Evolutionary conservation across 2,797 vertebrate species (phyloP).

Genomic region (Coracias cyanogaster): DNA sequence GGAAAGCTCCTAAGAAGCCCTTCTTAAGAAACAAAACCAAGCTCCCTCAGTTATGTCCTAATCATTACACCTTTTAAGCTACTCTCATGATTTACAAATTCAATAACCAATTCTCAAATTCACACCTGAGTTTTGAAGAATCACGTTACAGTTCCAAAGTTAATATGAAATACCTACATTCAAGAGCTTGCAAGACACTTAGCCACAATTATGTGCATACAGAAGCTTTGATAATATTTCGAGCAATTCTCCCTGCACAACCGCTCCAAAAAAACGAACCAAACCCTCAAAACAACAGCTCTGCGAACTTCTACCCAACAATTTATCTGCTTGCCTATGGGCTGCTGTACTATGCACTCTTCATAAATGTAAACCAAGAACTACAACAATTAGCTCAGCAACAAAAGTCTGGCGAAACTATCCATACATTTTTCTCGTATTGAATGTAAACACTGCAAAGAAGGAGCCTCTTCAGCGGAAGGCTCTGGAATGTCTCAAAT

Average conservation of each 20-base stretch:
- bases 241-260: not conserved
- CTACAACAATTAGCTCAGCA: not conserved
- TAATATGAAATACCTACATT: not conserved
- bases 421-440: not conserved
- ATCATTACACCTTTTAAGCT: not conserved
- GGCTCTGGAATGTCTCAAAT: constrained; percentile 50
- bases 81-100: not conserved
- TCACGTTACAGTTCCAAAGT: not conserved
- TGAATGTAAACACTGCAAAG: constrained; percentile 2
- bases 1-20: not conserved
- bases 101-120: not conserved
- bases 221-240: not conserved
- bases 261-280: not conserved
- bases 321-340: not conserved
- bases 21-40: not conserved
- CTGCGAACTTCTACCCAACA: not conserved
- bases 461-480: not conserved
- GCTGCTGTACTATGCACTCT: not conserved
- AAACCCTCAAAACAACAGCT: not conserved
- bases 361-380: not conserved
- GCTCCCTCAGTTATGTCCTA: not conserved
- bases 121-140: not conserved
- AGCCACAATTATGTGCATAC: not conserved
- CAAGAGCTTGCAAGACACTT: not conserved
- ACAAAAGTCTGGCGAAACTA: not conserved